Evolutionary conservation across 2,113 vertebrate species (phyloP).

Genomic region (Rhinolophus sinicus): DNA sequence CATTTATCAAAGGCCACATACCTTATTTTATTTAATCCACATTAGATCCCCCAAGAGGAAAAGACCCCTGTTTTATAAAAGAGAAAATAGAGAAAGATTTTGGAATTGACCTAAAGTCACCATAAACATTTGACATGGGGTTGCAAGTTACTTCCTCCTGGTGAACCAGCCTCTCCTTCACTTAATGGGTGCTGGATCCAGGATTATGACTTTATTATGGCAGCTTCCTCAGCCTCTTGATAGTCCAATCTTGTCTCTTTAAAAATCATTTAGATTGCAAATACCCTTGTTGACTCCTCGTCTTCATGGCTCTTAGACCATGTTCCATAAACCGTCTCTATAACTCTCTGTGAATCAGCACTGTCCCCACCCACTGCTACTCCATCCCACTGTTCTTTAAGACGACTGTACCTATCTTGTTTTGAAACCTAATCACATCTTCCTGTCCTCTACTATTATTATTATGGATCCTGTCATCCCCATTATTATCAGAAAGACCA

Average conservation of each 20-base stretch:
- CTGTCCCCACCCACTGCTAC: not conserved
- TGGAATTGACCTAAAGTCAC: not conserved
- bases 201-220: not conserved
- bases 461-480: not conserved
- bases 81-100: not conserved
- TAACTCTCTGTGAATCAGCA: not conserved
- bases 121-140: not conserved
- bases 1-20: not conserved
- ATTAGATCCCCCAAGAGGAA: not conserved
- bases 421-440: not conserved
- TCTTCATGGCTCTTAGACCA: not conserved
- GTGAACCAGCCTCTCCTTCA: not conserved
- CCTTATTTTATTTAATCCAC: slow-evolving; percentile 6
- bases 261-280: not conserved
- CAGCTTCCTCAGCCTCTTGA: not conserved
- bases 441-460: not conserved
- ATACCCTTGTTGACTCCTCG: not conserved
- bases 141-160: not conserved
- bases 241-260: not conserved
- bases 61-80: not conserved
- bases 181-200: not conserved
- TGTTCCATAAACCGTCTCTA: not conserved
- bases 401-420: not conserved
- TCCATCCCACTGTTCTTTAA: not conserved
- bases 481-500: not conserved